Base-by-base conservation (phyloP, 2,888 invertebrate genomes). In the Lydus trimaculatus region DNA sequence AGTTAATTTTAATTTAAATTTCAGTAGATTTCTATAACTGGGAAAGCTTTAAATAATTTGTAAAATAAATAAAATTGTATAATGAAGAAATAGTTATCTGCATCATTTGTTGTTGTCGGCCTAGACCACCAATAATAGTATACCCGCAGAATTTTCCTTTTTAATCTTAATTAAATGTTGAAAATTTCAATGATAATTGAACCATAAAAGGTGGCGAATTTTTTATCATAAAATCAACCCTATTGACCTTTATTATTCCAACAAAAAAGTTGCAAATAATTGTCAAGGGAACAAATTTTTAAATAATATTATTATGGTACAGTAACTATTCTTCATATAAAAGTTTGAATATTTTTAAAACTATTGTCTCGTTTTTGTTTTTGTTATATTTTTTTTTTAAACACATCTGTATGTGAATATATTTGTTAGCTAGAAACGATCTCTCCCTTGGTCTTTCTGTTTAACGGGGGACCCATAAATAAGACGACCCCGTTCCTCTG, bases 401-500 rank as follows among this genome's bases (percentile, higher is more conserved):
- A n/a, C n/a, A n/a, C n/a, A n/a, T n/a, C n/a, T n/a, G 43, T 17
- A 43, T 7, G 43, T 17, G 36, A 13, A 15, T 43, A 17, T 43
- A 1, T 6, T 17, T 43, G 6, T 17, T 43, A 17, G 43, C 6
- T 43, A 17, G 17, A 43, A 56, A 56, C 15, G 1, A 8, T 48
- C 25, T 56, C 56, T 56, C 56, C 56, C 60, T 65, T 25, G 69
- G 23, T 31, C 17, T 5, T 39, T 31, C 36, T 58, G 36, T 31
- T 33, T 43, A 33, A 59, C 75, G 63, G 70, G 71, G 76, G 73
- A 69, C 69, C 72, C 75, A 65, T 67, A 65, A 68, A 71, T 64
- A 68, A 66, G 48, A 13, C 63, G 66, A 60, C 62, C 58, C 65
- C 25, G 39, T 56, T 31, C 56, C 28, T 31, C 65, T 61, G 58